These are phyloP conservation scores for Oryzias sinensis DNA, from an alignment of 2,797 vertebrate genomes.

Conservation along the genomic window DNA sequence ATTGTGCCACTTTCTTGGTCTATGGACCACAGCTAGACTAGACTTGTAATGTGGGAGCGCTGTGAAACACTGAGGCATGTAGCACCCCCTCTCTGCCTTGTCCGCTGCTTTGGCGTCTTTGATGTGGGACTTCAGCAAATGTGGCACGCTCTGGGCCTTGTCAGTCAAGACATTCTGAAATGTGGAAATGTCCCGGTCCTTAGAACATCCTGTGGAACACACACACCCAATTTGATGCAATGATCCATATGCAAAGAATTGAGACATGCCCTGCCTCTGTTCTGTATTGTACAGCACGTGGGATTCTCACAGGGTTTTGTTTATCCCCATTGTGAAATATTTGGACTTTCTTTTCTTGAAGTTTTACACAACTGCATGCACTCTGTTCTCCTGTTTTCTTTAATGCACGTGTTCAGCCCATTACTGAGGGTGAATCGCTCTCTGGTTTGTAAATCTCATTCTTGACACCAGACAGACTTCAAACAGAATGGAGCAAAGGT, in stretches of 20 bases:
- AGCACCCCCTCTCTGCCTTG: conserved; percentile 60
- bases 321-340: conserved; percentile 42
- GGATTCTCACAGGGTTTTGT: conserved; percentile 44
- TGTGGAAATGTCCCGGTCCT: conserved; percentile 75
- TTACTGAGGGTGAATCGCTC: conserved; percentile 35
- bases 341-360: conserved; percentile 43
- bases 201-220: conserved; percentile 56
- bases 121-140: conserved; percentile 40
- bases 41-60: conserved; percentile 39
- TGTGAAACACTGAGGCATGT: conserved; percentile 53
- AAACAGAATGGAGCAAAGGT: conserved; percentile 48
- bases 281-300: conserved; percentile 36
- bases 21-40: conserved; percentile 22
- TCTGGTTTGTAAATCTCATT: conserved; percentile 44
- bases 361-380: conserved; percentile 68
- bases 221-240: conserved; percentile 68
- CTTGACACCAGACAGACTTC: conserved; percentile 44
- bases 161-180: conserved; percentile 53
- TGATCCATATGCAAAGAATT: conserved; percentile 76
- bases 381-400: conserved; percentile 51
- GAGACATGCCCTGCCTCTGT: conserved; percentile 43
- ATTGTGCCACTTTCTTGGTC: conserved; percentile 37
- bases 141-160: conserved; percentile 50
- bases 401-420: conserved; percentile 59
- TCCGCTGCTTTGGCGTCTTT: conserved; percentile 51